Percentiles rank a stretch among this genome's conserved stretches.
Conservation (phyloP, 2,888 invertebrate species). For the Platycheirus rosarum region DNA sequence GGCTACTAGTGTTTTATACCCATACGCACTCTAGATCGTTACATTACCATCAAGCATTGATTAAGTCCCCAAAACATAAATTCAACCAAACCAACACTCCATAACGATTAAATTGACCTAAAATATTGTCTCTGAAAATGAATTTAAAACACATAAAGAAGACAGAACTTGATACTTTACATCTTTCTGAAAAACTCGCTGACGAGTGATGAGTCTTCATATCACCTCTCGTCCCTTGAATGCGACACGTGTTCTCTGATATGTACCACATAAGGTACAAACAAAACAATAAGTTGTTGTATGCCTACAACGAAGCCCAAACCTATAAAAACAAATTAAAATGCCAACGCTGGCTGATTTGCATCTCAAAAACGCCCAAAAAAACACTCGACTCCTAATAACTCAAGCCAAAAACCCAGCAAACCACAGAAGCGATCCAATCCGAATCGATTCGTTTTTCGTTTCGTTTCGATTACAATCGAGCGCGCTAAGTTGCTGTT, state of each 20-base stretch:
- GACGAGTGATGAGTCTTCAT: constrained; percentile 14
- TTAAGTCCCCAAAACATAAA: constrained; percentile 57
- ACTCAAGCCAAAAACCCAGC: constrained; percentile 47
- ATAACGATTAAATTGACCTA: constrained; percentile 71
- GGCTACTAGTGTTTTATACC: constrained; percentile 70
- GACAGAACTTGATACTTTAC: constrained; percentile 66
- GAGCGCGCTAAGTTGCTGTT: constrained; percentile 71
- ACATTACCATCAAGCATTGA: constrained; percentile 57
- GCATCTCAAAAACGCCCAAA: constrained; percentile 69
- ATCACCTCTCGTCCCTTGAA: not conserved
- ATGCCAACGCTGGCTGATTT: constrained; percentile 70
- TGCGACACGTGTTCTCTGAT: constrained; percentile 65
- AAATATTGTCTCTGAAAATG: constrained; percentile 72
- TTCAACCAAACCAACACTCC: constrained; percentile 54
- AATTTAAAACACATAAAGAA: constrained; percentile 72
- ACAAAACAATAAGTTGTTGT: constrained; percentile 55
- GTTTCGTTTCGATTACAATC: constrained; percentile 73
- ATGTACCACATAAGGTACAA: constrained; percentile 48
- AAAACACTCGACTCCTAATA: constrained; percentile 62
- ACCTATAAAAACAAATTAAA: constrained; percentile 70
- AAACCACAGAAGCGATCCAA: constrained; percentile 65
- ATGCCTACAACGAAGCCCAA: constrained; percentile 27
- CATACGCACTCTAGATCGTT: constrained; percentile 43
- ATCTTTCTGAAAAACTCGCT: constrained; percentile 55
- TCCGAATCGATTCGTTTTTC: constrained; percentile 64